Base-by-base conservation (phyloP, 2,888 invertebrate genomes). In the Pheosia tremula region DNA sequence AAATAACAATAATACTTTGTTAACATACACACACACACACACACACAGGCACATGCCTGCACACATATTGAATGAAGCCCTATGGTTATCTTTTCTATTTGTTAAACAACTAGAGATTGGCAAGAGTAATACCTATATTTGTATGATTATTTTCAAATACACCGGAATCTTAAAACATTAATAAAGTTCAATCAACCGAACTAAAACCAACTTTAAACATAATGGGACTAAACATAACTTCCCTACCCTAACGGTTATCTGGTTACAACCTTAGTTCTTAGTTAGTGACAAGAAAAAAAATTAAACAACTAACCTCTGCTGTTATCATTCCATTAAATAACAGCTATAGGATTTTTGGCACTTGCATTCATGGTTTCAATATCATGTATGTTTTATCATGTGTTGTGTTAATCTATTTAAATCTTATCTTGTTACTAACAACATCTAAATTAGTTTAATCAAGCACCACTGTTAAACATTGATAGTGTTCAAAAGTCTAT, bases 361-460 rank as follows among this genome's bases (percentile, higher is more conserved):
- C 2, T 10, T 47, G 6, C 38, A 38, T 9, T 41, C 38, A 56
- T 56, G n/a, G n/a, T 41, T 39, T 41, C 13, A 56, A 39, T 68
- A 64, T 72, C 73, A 60, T 57, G 59, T 60, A 66, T 68, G 64
- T 62, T 66, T 62, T 71, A 72, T 41, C 56, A 56, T 56, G 56
- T 56, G 13, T 54, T 24, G 54, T 54, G 24, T 56, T 56, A 41
- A 56, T 75, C 68, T 62, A 61, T 63, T 58, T 53, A 66, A 65
- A 71, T 69, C 67, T 74, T 73, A 74, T 74, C 74, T 74, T 66
- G 74, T 76, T 71, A 64, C 64, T 62, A 74, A 73, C 71, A 75
- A 73, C 64, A 66, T 74, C 64, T 71, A 64, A 71, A 61, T 67
- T 66, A 64, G 63, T 66, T 63, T 71, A 66, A 76, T 75, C 64